These are phyloP conservation scores for Alsophila aescularia DNA, from an alignment of 2,888 invertebrate species.

Conservation along the genomic window DNA sequence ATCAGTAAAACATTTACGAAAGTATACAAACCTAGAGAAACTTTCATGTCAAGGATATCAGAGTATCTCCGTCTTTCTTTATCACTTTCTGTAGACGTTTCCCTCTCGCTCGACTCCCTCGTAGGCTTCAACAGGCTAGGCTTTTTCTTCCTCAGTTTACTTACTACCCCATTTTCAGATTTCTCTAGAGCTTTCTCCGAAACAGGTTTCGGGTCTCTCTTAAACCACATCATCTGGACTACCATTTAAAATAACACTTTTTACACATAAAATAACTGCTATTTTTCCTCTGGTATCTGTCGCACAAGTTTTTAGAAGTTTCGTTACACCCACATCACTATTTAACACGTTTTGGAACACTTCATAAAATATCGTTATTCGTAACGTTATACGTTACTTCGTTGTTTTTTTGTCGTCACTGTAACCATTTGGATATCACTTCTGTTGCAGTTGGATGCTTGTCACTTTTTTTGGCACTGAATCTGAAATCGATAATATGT, in stretches of 20 bases:
- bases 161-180: slow-evolving; percentile 58
- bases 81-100: slow-evolving; percentile 77
- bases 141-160: slow-evolving; percentile 74
- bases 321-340: no score
- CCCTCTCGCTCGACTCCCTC: slow-evolving; percentile 76
- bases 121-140: slow-evolving; percentile 68
- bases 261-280: slow-evolving; percentile 3
- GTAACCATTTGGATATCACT: slow-evolving; percentile 20
- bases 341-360: slow-evolving; percentile 8
- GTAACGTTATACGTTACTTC: slow-evolving; percentile 8
- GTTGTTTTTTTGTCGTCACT: slow-evolving; percentile 12
- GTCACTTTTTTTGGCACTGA: slow-evolving; percentile 26
- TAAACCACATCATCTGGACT: slow-evolving; percentile 78
- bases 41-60: slow-evolving; percentile 76
- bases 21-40: slow-evolving; percentile 67
- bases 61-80: slow-evolving; percentile 76
- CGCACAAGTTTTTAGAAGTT: background rate
- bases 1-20: background rate
- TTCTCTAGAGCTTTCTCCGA: slow-evolving; percentile 65
- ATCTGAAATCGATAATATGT: slow-evolving; percentile 36
- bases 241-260: slow-evolving; percentile 33
- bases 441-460: slow-evolving; percentile 7
- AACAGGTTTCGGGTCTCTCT: slow-evolving; percentile 72
- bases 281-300: background rate
- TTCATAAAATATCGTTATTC: slow-evolving; percentile 6